Evolutionary conservation across 2,113 vertebrate species (phyloP), one percentile per base, ranked within the genome.

Genomic region (Apodemus sylvaticus): DNA sequence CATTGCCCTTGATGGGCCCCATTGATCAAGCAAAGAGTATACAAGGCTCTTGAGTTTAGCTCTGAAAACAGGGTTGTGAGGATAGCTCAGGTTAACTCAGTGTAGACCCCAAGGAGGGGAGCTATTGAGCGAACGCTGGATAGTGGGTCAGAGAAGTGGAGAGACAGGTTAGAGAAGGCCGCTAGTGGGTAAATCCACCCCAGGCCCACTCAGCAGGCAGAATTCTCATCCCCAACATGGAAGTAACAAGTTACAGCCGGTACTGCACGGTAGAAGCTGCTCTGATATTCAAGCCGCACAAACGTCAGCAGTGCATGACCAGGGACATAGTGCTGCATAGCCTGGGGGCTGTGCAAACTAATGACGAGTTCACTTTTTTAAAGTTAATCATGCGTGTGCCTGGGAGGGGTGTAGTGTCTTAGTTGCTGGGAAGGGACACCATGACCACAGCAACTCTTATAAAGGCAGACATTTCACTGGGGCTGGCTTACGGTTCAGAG

Each of bases 311-410:
- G 12, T 14, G 7, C 10, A 29, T 8, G 70, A 29, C n/a, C 74
- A 6, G 45, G 17, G 36, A 53, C 6, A 0, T 0, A 10, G 36
- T 39, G 7, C 81, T 45, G 58, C 7, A 19, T 4, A 62, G 3
- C 51, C 79, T n/a, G 81, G 2, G 26, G 36, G n/a, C 55, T 60
- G 29, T 45, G 89, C 19, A 1, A 31, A 31, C 31, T 5, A 81
- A 81, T 58, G 24, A 51, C 53, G 36, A 83, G 12, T 60, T 42
- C 24, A 29, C 24, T 4, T 36, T 55, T 53, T 58, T 55, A 12
- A 7, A 81, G 29, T 68, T 34, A 14, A 34, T 5, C 14, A 6
- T 68, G 66, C 34, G 66, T 31, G 5, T 66, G 26, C 66, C 66
- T 68, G 64, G 26, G 29, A 66, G 29, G 77, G 31, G 42, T 77